Conservation (phyloP, 2,113 vertebrate species). For the Ellobius talpinus region DNA sequence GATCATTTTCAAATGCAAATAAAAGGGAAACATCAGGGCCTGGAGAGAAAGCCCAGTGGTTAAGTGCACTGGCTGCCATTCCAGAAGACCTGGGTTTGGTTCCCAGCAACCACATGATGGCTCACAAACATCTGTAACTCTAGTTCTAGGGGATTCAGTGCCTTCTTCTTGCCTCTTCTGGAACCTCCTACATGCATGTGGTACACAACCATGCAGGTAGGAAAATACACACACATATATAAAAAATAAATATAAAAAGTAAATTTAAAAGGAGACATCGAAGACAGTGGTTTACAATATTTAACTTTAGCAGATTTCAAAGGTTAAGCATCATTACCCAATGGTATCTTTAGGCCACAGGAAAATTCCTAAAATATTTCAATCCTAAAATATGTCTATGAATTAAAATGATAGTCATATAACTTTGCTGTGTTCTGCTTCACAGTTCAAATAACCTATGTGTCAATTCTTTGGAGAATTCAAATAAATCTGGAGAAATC, state of each 20-base stretch:
- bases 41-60: background rate
- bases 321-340: background rate
- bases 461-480: background rate
- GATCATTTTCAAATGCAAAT: background rate
- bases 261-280: background rate
- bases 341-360: background rate
- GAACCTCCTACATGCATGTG: background rate
- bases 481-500: constrained; percentile 16
- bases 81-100: background rate
- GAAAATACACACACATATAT: background rate
- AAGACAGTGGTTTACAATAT: constrained; percentile 29
- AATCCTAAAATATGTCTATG: background rate
- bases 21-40: background rate
- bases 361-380: constrained; percentile 12
- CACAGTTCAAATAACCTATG: background rate
- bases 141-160: background rate
- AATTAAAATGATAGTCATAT: background rate
- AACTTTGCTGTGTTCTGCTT: background rate
- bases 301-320: constrained; percentile 24
- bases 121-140: background rate
- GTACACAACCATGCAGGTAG: background rate
- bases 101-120: background rate
- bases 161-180: background rate
- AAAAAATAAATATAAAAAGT: background rate
- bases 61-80: background rate